Percentiles rank a stretch among this genome's conserved stretches.
These are phyloP conservation scores for Lepisosteus osseus DNA, from an alignment of 2,113 vertebrate species.

Conservation along the genomic window DNA sequence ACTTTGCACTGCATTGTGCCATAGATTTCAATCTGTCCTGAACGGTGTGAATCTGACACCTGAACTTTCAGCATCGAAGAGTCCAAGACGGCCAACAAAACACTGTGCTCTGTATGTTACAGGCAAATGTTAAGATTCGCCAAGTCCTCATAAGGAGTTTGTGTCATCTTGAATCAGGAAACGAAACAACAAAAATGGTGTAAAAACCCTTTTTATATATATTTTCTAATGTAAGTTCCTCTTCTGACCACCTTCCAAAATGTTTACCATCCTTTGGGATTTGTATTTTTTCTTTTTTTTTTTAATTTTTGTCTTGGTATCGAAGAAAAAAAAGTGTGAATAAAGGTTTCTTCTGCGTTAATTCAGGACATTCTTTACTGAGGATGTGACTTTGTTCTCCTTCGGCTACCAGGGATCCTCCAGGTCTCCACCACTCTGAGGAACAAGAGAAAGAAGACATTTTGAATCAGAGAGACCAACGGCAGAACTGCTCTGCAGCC, in stretches of 20 bases:
- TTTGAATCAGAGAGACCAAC: neutral
- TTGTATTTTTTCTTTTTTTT: constrained; percentile 31
- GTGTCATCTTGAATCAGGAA: neutral
- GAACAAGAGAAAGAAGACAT: constrained; percentile 38
- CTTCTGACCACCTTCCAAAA: constrained; percentile 71
- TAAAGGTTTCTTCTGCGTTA: constrained; percentile 76
- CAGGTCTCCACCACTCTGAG: constrained; percentile 90
- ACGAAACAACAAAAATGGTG: constrained; percentile 69
- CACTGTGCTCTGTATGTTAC: neutral
- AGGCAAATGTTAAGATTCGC: neutral
- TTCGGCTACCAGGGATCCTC: constrained; percentile 95
- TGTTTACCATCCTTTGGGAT: constrained; percentile 66
- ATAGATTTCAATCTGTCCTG: too few relatives aligned
- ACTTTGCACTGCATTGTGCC: too few relatives aligned
- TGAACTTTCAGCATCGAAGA: neutral
- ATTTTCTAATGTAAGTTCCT: constrained; percentile 64
- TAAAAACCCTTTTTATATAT: constrained; percentile 70
- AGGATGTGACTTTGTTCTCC: constrained; percentile 63
- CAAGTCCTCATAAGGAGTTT: neutral
- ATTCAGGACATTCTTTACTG: constrained; percentile 79
- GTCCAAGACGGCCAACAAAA: neutral
- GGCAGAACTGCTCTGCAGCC: neutral
- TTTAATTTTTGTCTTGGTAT: constrained; percentile 63
- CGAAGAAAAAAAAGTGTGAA: constrained; percentile 69
- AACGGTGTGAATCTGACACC: neutral